A percentile compares a stretch with the other conserved stretches of the same genome.
phyloP scores from a whole-genome alignment of 2,888 invertebrate genomes.

The Antheraea yamamai region DNA sequence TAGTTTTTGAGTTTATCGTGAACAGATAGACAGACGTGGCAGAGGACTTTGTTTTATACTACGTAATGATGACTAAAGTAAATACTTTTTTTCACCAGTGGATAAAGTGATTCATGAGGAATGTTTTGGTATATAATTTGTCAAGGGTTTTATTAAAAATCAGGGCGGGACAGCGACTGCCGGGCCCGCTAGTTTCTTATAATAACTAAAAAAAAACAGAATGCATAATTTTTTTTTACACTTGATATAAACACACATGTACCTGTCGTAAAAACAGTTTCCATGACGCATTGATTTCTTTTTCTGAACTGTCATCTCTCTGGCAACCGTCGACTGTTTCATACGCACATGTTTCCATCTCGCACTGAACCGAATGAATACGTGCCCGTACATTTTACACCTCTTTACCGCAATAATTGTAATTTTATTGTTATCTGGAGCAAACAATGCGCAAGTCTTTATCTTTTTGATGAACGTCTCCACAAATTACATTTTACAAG shows the following conservation, averaged over 20 bases:
- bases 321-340: constrained; percentile 27
- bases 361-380: constrained; percentile 2
- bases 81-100: too few species aligned
- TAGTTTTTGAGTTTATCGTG: too few species aligned
- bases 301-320: constrained; percentile 20
- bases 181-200: too few species aligned
- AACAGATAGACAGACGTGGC: too few species aligned
- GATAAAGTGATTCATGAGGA: too few species aligned
- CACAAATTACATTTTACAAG: not conserved
- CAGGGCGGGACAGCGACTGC: too few species aligned
- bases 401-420: not conserved
- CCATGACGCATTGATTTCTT: constrained; percentile 26
- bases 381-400: not conserved
- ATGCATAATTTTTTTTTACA: not conserved
- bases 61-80: too few species aligned
- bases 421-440: not conserved
- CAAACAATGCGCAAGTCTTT: not conserved
- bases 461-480: too few species aligned
- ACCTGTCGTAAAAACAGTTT: constrained; percentile 41
- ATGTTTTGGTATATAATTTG: too few species aligned
- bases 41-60: too few species aligned
- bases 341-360: constrained; percentile 28
- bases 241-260: not conserved
- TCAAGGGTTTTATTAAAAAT: too few species aligned
- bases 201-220: too few species aligned